These are phyloP conservation scores for Pterobdella sp. DNA, from an alignment of 2,888 invertebrate species.

Conservation along the genomic window DNA sequence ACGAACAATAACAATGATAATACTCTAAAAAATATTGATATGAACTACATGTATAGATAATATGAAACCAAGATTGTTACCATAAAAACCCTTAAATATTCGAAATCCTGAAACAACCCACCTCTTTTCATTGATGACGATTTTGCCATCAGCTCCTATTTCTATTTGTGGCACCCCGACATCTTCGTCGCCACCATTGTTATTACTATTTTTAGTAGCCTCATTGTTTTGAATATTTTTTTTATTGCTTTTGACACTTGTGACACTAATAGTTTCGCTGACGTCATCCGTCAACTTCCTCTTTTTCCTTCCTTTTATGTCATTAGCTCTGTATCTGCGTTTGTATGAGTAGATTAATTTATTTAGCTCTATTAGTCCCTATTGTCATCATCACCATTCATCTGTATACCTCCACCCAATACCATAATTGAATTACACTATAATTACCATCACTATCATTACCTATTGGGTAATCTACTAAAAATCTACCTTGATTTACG, in stretches of 20 bases:
- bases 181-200: conserved; percentile 37
- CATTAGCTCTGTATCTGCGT: background rate
- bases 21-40: no score
- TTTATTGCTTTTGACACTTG: background rate
- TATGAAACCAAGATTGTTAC: no score
- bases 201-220: background rate
- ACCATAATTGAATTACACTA: background rate
- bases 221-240: background rate
- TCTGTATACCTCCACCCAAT: background rate
- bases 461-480: no score
- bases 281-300: background rate
- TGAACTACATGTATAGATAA: no score
- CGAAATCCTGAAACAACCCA: no score
- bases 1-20: no score
- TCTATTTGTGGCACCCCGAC: conserved; percentile 48
- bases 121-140: conserved; percentile 50
- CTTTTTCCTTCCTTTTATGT: background rate
- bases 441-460: background rate
- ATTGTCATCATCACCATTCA: background rate
- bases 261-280: background rate
- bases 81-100: no score
- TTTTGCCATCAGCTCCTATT: conserved; percentile 48
- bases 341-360: background rate
- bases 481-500: no score
- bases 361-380: background rate